Evolutionary conservation across 1,140 invertebrate genomes (phyloP).

Genomic region (Acromyrmex heyeri): DNA sequence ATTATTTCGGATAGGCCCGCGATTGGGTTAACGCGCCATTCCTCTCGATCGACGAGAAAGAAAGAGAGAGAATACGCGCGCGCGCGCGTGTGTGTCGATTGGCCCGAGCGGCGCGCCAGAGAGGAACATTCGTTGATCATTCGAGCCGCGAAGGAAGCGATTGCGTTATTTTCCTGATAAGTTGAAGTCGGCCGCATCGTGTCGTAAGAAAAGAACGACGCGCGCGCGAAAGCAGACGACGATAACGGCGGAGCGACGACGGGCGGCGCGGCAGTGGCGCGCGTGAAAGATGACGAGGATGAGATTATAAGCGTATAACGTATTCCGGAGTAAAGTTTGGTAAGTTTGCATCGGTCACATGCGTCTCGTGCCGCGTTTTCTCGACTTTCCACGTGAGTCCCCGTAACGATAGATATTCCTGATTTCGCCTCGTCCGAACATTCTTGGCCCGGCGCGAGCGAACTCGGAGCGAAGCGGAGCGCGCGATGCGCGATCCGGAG

Average conservation of each 20-base stretch:
- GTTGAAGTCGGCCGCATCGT: neutral
- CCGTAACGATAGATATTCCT: neutral
- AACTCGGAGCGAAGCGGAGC: neutral
- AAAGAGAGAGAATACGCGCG: neutral
- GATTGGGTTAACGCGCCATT: constrained; percentile 40
- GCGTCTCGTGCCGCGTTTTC: neutral
- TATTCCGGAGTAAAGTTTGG: neutral
- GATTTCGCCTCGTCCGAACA: neutral
- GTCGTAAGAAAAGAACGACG: neutral
- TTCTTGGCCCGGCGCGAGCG: neutral
- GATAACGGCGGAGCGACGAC: neutral
- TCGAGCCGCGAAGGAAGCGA: neutral
- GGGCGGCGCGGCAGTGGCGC: neutral
- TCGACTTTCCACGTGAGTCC: too few relatives aligned
- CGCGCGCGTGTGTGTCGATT: neutral
- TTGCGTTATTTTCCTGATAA: neutral
- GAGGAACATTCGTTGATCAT: neutral
- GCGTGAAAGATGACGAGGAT: constrained; percentile 11
- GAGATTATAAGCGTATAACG: neutral
- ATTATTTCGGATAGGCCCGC: constrained; percentile 28
- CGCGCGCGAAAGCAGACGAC: constrained; percentile 3
- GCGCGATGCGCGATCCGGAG: neutral
- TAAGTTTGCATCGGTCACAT: neutral
- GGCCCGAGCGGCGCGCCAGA: neutral
- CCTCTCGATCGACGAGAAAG: neutral